phyloP scores from a whole-genome alignment of 2,888 invertebrate genomes.

The Agonopterix alstromeriana region DNA sequence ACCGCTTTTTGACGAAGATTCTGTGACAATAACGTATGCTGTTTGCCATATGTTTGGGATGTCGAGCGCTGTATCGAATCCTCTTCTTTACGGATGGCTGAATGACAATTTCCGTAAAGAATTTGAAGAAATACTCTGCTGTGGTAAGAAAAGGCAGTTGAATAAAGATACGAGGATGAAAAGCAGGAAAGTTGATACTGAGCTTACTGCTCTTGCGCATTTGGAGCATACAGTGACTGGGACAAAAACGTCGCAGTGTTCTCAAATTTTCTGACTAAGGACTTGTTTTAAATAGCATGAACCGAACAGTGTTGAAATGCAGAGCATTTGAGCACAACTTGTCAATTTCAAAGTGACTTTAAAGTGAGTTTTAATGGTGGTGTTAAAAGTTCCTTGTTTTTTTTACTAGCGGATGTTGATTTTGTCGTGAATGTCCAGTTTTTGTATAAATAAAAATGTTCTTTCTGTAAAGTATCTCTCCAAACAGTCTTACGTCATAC shows the following conservation, averaged over 20 bases:
- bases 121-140: slow-evolving; percentile 86
- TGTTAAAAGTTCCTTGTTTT: slow-evolving; percentile 52
- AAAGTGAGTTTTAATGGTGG: slow-evolving; percentile 30
- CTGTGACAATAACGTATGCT: slow-evolving; percentile 78
- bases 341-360: slow-evolving; percentile 34
- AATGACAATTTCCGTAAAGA: slow-evolving; percentile 96
- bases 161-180: slow-evolving; percentile 51
- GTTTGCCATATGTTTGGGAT: slow-evolving; percentile 81
- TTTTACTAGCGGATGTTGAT: background rate
- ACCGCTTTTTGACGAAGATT: slow-evolving; percentile 61
- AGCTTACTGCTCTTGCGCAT: slow-evolving; percentile 61
- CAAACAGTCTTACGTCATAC: too few species aligned
- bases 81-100: slow-evolving; percentile 93
- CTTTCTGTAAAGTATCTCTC: too few species aligned
- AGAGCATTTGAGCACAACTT: slow-evolving; percentile 48
- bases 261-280: slow-evolving; percentile 75
- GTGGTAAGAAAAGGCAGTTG: slow-evolving; percentile 57
- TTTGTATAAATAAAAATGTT: too few species aligned
- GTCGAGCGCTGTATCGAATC: slow-evolving; percentile 94
- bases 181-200: slow-evolving; percentile 61
- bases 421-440: too few species aligned
- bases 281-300: slow-evolving; percentile 68
- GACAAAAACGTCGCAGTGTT: slow-evolving; percentile 73
- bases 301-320: slow-evolving; percentile 48
- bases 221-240: slow-evolving; percentile 62